Base-by-base conservation (phyloP, 1,140 invertebrate genomes). In the Scaptomyza pallida region DNA sequence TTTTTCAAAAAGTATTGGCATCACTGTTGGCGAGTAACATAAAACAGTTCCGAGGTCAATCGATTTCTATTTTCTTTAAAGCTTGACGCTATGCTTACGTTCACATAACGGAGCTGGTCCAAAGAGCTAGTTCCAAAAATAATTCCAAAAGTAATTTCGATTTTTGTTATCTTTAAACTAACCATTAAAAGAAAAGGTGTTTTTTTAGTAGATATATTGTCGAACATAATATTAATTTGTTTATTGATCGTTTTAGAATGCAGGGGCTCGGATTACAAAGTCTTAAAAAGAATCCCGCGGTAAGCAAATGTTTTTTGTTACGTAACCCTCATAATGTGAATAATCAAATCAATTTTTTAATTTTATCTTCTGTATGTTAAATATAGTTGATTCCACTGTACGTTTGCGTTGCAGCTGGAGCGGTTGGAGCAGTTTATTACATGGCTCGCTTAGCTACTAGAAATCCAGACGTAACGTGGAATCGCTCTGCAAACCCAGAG, bases 391-490 rank as follows among this genome's bases (percentile, higher is more conserved):
- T 97, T 71, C 96, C 96, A 0, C 90, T 97, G 52, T 97, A 95
- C 85, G 93, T 94, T n/a, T 95, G 95, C 79, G 92, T 95, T 50
- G 94, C 92, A 3, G 74, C 93, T 37, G 96, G 96, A 54, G 93
- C 92, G 47, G 57, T 90, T 1, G 93, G 93, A 5, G 93, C 96
- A 1, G 63, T 92, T 0, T 93, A 92, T 37, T 97, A 97, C 81
- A 91, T 94, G 0, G 21, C 93, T 1, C 93, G 96, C 48, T 91
- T 97, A 33, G 96, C 96, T n/a, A 75, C 92, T 0, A 93, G 93
- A 51, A 96, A 93, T 79, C 96, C 97, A 37, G 96, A 97, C 85
- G 96, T 97, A 10, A 92, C 95, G 47, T 97, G 96, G 96, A 93
- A 93, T 72, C 93, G 93, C 43, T 94, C 93, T 44, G 91, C 81